Base-by-base conservation (phyloP, 30 jellyfish, hydroid and myxozoan genomes). In the Hydractinia echinata region DNA sequence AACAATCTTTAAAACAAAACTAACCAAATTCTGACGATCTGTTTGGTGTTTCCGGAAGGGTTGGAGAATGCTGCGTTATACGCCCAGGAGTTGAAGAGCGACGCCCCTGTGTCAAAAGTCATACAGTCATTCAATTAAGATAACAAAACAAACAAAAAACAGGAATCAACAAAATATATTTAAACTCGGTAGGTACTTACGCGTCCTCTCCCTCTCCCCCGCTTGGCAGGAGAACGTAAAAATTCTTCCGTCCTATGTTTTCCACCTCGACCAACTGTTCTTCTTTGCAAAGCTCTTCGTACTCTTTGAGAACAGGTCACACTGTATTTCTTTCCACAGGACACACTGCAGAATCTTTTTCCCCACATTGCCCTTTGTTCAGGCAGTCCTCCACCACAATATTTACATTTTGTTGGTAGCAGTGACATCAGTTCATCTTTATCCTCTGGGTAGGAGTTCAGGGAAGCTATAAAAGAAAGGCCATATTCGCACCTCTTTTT, bases 291-390 rank as follows among this genome's bases (percentile, higher is more conserved):
- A 39, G 89, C 89, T 54, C 95, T 86, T 51, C 96, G 79, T 8
- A 89, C 98, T 30, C 96, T 81, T 54, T 76, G 76, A 20, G 96
- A 74, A 62, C 89, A 87, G 5, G 84, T 73, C 14, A 90, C 98
- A 82, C 86, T 88, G 77, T 94, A 94, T 67, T 95, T 69, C 58
- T 94, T 94, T 30, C 99, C 99, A 85, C 99, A 94, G 5, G 99
- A 88, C 58, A 80, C 90, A 76, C 95, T 86, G 87, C 99, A 94
- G 74, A 94, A 94, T 67, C 99, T 69, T 64, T 88, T 94, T 44
- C 99, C 99, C 99, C 99, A 94, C 82, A 86, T 88, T 16, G 99
- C 99, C 48, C 99, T 71, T 51, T 88, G 94, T 16, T 84, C 95
- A 11, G 96, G 96, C 50, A 94, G 76, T 5, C 89, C 94, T 18